Base-by-base conservation (phyloP, 2,888 invertebrate genomes). In the Polietes domitor region DNA sequence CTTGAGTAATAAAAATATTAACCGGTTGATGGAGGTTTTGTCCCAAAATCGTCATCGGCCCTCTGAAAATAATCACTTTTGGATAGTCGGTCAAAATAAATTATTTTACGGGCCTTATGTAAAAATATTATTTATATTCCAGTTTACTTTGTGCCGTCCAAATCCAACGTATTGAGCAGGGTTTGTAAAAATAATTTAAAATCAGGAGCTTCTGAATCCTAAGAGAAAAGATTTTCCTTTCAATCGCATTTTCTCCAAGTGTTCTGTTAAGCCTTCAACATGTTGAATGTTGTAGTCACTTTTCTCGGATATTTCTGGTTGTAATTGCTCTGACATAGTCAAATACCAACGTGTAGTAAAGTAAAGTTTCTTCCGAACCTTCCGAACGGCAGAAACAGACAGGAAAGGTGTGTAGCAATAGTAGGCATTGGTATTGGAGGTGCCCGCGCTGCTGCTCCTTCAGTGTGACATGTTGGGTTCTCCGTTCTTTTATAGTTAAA, bases 281-380 rank as follows among this genome's bases (percentile, higher is more conserved):
- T 7, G 21, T 37, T 41, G 65, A 65, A 65, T 65, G 65, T 68
- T 43, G 68, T 68, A 41, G 68, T 68, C 68, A 41, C 43, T 43
- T 43, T 24, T 41, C n/a, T n/a, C 50, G 75, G 73, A 81, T 76
- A 84, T 84, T 81, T 78, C 72, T 79, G 80, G 43, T 81, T 84
- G 81, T 84, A 84, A 84, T 84, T 84, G 81, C 84, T 79, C 84
- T 79, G 84, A 84, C 84, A 81, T 84, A 72, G 84, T 72, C 81
- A 84, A 84, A 81, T 79, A 78, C 81, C 80, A 68, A 78, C 37
- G 26, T 47, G 55, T 78, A 68, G 41, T 68, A 68, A 68, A 68
- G 41, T 68, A 68, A 68, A 43, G 41, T 68, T 68, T 41, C 41
- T 19, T 24, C 12, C n/a, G n/a, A n/a, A n/a, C n/a, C 68, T 24